These are phyloP conservation scores for Piliocolobus tephrosceles DNA, from an alignment of 2,113 vertebrate species.

Conservation along the genomic window DNA sequence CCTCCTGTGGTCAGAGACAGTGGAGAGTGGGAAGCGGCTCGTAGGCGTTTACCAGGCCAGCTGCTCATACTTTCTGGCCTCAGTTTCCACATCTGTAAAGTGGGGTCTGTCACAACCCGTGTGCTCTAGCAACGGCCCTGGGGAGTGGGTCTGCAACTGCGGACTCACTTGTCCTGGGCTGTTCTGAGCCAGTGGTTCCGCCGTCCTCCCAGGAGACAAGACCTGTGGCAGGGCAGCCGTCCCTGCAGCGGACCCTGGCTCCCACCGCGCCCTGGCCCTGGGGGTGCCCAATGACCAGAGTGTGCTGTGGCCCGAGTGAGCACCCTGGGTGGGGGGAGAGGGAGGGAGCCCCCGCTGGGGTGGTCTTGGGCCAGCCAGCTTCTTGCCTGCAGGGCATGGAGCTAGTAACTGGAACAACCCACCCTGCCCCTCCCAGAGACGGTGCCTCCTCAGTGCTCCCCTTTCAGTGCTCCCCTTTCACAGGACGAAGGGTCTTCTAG, in stretches of 20 bases:
- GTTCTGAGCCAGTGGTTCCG: background rate
- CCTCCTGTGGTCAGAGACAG: too few species aligned
- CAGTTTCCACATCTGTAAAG: background rate
- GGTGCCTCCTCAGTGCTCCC: background rate
- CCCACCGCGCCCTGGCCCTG: background rate
- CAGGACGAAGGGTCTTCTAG: fast-evolving
- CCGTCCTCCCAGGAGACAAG: too few species aligned
- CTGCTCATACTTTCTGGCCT: too few species aligned
- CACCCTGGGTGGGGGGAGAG: background rate
- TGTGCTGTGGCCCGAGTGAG: too few species aligned
- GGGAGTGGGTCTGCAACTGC: background rate
- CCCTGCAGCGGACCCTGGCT: background rate
- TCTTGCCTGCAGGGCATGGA: background rate
- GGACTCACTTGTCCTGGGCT: background rate
- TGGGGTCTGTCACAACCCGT: background rate
- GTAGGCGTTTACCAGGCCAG: background rate
- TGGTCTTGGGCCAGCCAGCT: background rate
- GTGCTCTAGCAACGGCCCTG: background rate
- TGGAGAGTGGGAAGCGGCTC: too few species aligned
- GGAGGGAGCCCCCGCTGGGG: fast-evolving
- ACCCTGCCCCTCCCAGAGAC: background rate
- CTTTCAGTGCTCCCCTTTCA: too few species aligned
- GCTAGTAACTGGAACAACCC: background rate
- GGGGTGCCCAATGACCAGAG: background rate
- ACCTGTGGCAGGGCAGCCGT: too few species aligned